phyloP scores from a whole-genome alignment of 1,140 invertebrate genomes.

The Penaeus japonicus region DNA sequence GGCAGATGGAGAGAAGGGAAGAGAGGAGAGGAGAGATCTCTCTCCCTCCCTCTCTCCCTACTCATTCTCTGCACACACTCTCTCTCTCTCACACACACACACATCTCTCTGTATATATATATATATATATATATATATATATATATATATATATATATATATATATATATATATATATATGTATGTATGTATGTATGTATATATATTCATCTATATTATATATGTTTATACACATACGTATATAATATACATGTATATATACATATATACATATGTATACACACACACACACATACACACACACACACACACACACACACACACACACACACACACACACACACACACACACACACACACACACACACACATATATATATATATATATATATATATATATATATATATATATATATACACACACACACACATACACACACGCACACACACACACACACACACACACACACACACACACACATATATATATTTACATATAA shows the following conservation, averaged over 20 bases:
- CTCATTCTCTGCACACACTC: no score
- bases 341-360: not conserved
- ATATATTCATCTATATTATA: not conserved
- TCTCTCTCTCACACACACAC: not conserved
- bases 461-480: not conserved
- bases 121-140: slow-evolving; percentile 22
- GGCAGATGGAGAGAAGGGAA: no score
- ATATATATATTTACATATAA: not conserved
- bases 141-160: not conserved
- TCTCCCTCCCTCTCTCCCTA: no score
- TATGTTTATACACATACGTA: not conserved
- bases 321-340: not conserved
- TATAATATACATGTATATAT: not conserved
- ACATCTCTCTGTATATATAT: not conserved
- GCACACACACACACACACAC: not conserved
- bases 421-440: not conserved
- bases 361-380: not conserved
- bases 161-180: not conserved
- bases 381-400: not conserved
- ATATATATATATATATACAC: not conserved
- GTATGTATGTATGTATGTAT: not conserved
- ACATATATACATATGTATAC: not conserved
- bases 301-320: not conserved
- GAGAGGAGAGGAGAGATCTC: no score
- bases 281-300: not conserved